phyloP scores from a whole-genome alignment of 2,797 vertebrate genomes.

The Scolopax bukidnonensis region DNA sequence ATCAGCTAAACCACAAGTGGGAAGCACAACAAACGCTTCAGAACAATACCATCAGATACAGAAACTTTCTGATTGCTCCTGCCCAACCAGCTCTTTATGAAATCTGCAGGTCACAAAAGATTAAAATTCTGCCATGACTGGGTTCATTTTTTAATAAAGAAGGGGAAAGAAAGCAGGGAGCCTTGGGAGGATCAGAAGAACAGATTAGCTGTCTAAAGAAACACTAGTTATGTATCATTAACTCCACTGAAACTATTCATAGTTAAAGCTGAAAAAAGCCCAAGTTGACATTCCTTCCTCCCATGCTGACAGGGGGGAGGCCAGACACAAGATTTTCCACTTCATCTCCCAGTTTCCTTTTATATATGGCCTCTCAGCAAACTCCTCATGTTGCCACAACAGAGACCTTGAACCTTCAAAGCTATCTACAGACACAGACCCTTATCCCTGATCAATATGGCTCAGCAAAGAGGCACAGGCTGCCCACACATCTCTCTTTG shows the following conservation, averaged over 20 bases:
- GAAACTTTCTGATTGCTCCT: constrained; percentile 39
- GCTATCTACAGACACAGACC: constrained; percentile 43
- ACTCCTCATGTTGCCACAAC: constrained; percentile 46
- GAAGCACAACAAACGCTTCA: constrained; percentile 48
- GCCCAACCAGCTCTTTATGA: constrained; percentile 27
- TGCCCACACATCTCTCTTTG: neutral
- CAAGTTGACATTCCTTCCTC: constrained; percentile 61
- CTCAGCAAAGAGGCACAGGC: constrained; percentile 21
- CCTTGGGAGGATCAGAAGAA: constrained; percentile 59
- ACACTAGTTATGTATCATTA: constrained; percentile 64
- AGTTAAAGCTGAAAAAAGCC: constrained; percentile 56
- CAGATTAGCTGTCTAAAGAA: constrained; percentile 61
- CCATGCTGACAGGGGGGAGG: constrained; percentile 43
- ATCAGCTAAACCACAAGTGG: constrained; percentile 61
- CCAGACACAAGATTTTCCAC: constrained; percentile 58
- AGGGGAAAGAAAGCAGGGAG: neutral
- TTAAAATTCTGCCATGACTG: constrained; percentile 50
- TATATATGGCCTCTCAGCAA: constrained; percentile 35
- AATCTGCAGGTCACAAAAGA: constrained; percentile 29
- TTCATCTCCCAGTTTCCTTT: constrained; percentile 59
- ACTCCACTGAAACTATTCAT: constrained; percentile 50
- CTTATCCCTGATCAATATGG: constrained; percentile 55
- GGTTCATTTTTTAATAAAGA: constrained; percentile 55
- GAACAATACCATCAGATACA: constrained; percentile 49
- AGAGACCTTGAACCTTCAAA: constrained; percentile 64